These are phyloP conservation scores for Drosophila pegasa DNA, from an alignment of 2,888 invertebrate genomes.

Conservation along the genomic window DNA sequence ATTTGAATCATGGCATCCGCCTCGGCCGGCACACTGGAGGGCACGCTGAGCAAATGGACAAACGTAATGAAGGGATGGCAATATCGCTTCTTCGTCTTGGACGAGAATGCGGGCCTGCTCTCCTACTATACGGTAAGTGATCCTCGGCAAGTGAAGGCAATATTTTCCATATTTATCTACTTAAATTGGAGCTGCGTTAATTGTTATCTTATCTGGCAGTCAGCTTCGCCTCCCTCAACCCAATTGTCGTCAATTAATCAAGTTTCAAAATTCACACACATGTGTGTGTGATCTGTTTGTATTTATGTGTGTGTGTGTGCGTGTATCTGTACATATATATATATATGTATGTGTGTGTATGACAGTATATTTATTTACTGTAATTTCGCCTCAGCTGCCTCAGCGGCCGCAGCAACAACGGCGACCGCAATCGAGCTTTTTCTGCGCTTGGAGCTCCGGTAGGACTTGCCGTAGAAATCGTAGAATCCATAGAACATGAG, in stretches of 20 bases:
- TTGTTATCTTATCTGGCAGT: slow-evolving; percentile 52
- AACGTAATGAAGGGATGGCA: slow-evolving; percentile 93
- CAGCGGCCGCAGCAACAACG: not conserved
- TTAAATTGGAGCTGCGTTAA: slow-evolving; percentile 26
- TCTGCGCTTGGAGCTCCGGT: slow-evolving; percentile 71
- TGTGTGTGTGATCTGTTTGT: not conserved
- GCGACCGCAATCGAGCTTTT: slow-evolving; percentile 1
- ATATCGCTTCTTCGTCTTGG: slow-evolving; percentile 99
- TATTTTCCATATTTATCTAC: slow-evolving; percentile 39
- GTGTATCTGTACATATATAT: not conserved
- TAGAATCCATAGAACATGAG: slow-evolving; percentile 90
- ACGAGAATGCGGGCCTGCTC: slow-evolving; percentile 97
- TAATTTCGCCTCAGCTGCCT: slow-evolving; percentile 5
- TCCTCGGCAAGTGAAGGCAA: slow-evolving; percentile 22
- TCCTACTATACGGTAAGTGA: slow-evolving; percentile 98
- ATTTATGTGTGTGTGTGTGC: not conserved
- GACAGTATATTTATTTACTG: slow-evolving; percentile 11
- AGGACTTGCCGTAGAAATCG: slow-evolving; percentile 88
- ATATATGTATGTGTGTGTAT: not conserved
- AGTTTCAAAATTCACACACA: slow-evolving; percentile 19
- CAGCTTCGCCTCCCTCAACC: slow-evolving; percentile 8
- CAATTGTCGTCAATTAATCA: slow-evolving; percentile 41
- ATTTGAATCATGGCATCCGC: slow-evolving; percentile 47
- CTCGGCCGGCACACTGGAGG: slow-evolving; percentile 81
- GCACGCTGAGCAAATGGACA: slow-evolving; percentile 85